Percentiles rank a stretch among this genome's conserved stretches.
phyloP scores from a whole-genome alignment of 2,888 invertebrate species.

The Eudasyphora cyanicolor region DNA sequence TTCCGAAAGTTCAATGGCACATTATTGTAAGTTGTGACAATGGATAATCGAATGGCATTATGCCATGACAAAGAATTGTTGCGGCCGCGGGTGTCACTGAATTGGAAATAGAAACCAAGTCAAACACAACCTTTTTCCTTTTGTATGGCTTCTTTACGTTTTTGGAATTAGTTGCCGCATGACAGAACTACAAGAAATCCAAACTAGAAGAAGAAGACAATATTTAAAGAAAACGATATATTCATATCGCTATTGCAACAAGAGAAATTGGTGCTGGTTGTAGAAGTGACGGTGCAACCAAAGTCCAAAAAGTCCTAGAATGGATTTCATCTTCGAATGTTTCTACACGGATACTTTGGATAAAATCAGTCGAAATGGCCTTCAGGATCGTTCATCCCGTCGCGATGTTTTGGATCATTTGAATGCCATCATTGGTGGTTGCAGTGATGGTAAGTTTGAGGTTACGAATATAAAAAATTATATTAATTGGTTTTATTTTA shows the following conservation, averaged over 20 bases:
- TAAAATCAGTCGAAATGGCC: slow-evolving; percentile 86
- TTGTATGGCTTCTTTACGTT: slow-evolving; percentile 28
- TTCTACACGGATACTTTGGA: slow-evolving; percentile 89
- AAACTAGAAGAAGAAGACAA: background rate
- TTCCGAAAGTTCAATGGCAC: slow-evolving; percentile 29
- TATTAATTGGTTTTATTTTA: too few relatives aligned
- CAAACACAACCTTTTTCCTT: background rate
- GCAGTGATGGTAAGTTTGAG: slow-evolving; percentile 78
- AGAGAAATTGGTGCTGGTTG: background rate
- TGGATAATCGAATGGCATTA: background rate
- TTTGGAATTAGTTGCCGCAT: slow-evolving; percentile 11
- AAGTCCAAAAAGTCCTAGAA: slow-evolving; percentile 73
- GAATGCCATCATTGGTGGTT: slow-evolving; percentile 88
- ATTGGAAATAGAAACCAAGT: background rate
- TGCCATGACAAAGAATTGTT: background rate
- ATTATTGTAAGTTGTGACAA: background rate
- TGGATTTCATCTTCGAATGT: slow-evolving; percentile 90
- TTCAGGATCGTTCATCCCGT: slow-evolving; percentile 87
- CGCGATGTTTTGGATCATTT: slow-evolving; percentile 88
- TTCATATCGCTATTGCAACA: background rate
- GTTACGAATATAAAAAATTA: background rate
- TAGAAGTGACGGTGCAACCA: background rate
- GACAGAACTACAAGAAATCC: background rate
- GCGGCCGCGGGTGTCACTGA: background rate
- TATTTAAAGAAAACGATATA: background rate